A percentile compares a stretch with the other conserved stretches of the same genome.
Evolutionary conservation across 2,888 invertebrate species (phyloP).

Genomic region (Eueremaeus valkanovi): DNA sequence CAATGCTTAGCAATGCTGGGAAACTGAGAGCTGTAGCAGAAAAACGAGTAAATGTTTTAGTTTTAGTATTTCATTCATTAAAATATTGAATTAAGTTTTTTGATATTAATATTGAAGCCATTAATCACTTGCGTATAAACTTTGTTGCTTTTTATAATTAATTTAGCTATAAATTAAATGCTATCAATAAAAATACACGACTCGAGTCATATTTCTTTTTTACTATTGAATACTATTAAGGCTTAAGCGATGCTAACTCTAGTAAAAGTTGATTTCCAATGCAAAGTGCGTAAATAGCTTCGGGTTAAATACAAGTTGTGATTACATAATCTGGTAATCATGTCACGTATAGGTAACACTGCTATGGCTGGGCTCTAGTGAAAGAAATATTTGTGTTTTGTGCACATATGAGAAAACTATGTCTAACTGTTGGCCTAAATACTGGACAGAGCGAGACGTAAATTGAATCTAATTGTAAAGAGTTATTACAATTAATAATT

Average conservation of each 20-base stretch:
- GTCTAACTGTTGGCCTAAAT: conserved; percentile 32
- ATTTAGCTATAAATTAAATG: conserved; percentile 22
- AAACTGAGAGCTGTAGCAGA: neutral
- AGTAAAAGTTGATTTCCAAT: conserved; percentile 22
- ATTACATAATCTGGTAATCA: conserved; percentile 31
- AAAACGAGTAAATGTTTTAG: neutral
- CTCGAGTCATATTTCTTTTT: conserved; percentile 12
- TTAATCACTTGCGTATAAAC: neutral
- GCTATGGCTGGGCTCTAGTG: neutral
- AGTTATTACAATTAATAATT: conserved; percentile 31
- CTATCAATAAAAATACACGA: conserved; percentile 33
- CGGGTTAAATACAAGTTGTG: neutral
- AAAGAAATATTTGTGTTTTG: neutral
- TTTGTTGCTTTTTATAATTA: conserved; percentile 31
- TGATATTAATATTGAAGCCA: neutral
- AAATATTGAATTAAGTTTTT: conserved; percentile 3
- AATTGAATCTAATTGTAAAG: conserved; percentile 9
- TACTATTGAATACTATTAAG: neutral
- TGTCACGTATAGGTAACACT: conserved; percentile 31
- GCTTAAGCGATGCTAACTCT: neutral
- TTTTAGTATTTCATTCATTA: conserved; percentile 27
- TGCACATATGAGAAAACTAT: conserved; percentile 28
- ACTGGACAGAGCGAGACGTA: conserved; percentile 31
- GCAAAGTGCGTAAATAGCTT: conserved; percentile 24
- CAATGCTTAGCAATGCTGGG: too few relatives aligned